phyloP scores from a whole-genome alignment of 2,797 vertebrate species.

The Anguilla pacifica region DNA sequence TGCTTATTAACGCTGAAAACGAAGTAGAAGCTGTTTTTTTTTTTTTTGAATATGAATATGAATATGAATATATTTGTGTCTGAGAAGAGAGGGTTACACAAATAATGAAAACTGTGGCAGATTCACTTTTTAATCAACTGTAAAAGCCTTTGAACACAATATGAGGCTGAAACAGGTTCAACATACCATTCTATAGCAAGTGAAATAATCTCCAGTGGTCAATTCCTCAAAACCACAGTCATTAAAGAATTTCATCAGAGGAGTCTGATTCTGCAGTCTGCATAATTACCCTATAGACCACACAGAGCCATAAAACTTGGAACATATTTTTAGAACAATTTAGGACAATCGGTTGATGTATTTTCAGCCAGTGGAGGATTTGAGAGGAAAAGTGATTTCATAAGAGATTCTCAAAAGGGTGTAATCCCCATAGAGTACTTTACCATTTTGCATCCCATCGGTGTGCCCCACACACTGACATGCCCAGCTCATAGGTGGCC shows the following conservation, averaged over 20 bases:
- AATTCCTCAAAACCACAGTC: not conserved
- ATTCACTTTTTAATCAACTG: not conserved
- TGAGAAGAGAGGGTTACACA: not conserved
- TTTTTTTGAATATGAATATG: no score
- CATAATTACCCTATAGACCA: not conserved
- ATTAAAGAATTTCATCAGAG: not conserved
- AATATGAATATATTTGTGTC: not conserved
- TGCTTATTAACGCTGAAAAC: not conserved
- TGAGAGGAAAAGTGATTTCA: not conserved
- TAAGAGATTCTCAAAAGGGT: not conserved
- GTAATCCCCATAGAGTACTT: not conserved
- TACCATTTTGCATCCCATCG: not conserved
- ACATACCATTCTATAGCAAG: not conserved
- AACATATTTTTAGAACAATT: not conserved
- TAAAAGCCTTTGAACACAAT: not conserved
- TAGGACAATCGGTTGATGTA: not conserved
- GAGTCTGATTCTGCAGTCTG: not conserved
- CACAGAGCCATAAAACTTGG: not conserved
- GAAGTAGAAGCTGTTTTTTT: no score
- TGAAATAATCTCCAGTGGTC: not conserved
- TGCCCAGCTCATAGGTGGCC: not conserved
- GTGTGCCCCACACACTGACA: not conserved
- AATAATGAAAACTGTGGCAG: not conserved
- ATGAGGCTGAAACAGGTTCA: not conserved
- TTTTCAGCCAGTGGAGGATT: not conserved